Evolutionary conservation across 92 coral and sea anemone genomes (phyloP), one percentile per base, ranked within the genome.

Genomic region (Porites cylindrica): DNA sequence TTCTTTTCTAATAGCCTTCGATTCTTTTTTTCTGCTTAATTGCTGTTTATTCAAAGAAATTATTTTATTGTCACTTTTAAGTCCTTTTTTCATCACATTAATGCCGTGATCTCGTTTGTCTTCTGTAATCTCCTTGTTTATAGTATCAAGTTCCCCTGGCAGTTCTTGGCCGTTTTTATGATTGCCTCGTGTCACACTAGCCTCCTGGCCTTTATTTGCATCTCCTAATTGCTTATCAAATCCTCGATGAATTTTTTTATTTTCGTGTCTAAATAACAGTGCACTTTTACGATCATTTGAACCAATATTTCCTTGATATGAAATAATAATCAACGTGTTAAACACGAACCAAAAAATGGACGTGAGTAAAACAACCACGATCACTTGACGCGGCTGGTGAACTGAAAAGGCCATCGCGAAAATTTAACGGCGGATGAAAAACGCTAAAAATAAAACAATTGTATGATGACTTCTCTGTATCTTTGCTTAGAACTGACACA

Each of bases 301-400:
- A 16, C 80, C 32, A 50, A 83, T 73, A 83, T 85, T 77, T 54
- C 95, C 93, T 76, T 95, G 96, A 76, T 91, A 95, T 20, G 96
- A 82, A 81, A 79, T 89, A 8, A 95, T 85, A 14, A 95, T 29
- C 32, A 93, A 66, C 83, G 95, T 88, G 66, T 95, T 95, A 20
- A 95, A 77, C 43, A 83, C 66, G 84, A 95, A 95, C 98, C 98
- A 95, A 67, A 95, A 93, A 19, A 95, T 32, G 29, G 98, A 95
- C 29, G 96, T 95, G 54, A 93, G 54, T 23, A 95, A 64, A 69
- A 91, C 98, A 6, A 89, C 98, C 50, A 87, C 78, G 59, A 95
- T 80, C 51, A 89, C 93, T 88, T 92, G 93, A 17, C 88, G 83
- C 1, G 95, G 91, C 54, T 87, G 81, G 43, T 86, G 78, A 16